These are phyloP conservation scores for Erebia ligea DNA, from an alignment of 2,888 invertebrate species.

Conservation along the genomic window DNA sequence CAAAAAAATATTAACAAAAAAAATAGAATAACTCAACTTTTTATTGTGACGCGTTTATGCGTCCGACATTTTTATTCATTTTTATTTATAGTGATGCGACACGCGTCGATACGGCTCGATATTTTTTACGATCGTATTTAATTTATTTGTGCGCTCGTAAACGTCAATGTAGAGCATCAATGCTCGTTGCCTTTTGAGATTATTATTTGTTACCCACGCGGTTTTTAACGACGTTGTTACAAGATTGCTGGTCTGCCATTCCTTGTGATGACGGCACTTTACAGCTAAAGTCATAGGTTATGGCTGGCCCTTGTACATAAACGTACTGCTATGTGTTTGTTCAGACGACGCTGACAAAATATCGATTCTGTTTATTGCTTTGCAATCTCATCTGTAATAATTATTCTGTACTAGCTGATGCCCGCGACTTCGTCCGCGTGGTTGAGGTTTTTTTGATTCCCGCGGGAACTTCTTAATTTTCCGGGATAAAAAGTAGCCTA, in stretches of 20 bases:
- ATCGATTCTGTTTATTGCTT: not conserved
- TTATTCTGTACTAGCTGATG: not conserved
- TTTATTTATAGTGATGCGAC: slow-evolving; percentile 68
- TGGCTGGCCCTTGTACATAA: slow-evolving; percentile 3
- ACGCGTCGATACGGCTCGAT: slow-evolving; percentile 71
- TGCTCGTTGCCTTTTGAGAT: slow-evolving; percentile 60
- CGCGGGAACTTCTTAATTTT: too few species aligned
- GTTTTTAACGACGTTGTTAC: slow-evolving; percentile 72
- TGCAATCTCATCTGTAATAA: not conserved
- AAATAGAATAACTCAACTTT: slow-evolving; percentile 61
- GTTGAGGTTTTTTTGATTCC: too few species aligned
- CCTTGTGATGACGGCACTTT: slow-evolving; percentile 27
- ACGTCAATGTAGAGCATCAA: slow-evolving; percentile 66
- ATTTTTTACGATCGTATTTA: slow-evolving; percentile 74
- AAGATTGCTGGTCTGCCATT: slow-evolving; percentile 54
- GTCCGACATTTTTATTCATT: slow-evolving; percentile 58
- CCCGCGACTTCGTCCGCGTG: too few species aligned
- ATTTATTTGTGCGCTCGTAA: slow-evolving; percentile 78
- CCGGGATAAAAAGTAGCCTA: too few species aligned
- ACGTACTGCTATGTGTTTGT: slow-evolving; percentile 3
- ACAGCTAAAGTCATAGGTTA: slow-evolving; percentile 26
- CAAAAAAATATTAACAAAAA: slow-evolving; percentile 47
- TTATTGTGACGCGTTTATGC: slow-evolving; percentile 69
- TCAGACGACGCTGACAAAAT: not conserved
- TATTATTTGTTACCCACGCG: slow-evolving; percentile 70